These are phyloP conservation scores for Colistium nudipinnis DNA, from an alignment of 2,113 vertebrate genomes.

Conservation along the genomic window DNA sequence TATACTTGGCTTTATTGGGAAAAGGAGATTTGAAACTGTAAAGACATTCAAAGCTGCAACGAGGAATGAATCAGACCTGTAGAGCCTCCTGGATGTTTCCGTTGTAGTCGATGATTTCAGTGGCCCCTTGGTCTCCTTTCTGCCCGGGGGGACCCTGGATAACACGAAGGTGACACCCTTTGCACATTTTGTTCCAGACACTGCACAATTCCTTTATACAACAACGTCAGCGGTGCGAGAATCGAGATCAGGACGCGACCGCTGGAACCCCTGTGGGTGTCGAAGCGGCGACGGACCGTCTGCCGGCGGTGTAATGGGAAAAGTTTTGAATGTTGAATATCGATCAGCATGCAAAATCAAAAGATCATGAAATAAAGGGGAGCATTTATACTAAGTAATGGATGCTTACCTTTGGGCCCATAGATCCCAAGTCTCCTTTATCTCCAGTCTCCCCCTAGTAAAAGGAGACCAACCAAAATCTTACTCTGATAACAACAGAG, in stretches of 20 bases:
- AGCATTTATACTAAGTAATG: not conserved
- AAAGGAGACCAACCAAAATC: conserved; percentile 20
- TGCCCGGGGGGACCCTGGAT: conserved; percentile 93
- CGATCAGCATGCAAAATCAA: not conserved
- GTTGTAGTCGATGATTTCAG: conserved; percentile 98
- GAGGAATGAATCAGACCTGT: conserved; percentile 84
- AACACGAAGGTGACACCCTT: conserved; percentile 3
- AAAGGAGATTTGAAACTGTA: not conserved
- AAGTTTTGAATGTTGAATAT: not conserved
- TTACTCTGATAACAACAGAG: not conserved
- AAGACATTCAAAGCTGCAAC: not conserved
- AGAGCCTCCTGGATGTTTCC: conserved; percentile 98
- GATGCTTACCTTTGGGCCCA: conserved; percentile 86
- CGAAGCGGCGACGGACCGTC: not conserved
- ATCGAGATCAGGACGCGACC: not conserved
- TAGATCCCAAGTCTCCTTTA: conserved; percentile 87
- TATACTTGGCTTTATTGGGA: too few species aligned
- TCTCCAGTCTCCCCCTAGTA: conserved; percentile 91
- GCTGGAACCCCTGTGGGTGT: conserved; percentile 56
- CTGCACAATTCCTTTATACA: not conserved
- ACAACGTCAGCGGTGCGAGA: not conserved
- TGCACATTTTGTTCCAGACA: not conserved
- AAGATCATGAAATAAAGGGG: accelerated
- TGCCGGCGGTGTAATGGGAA: too few species aligned
- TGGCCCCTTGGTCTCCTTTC: conserved; percentile 95